Base-by-base conservation (phyloP, 2,888 invertebrate species). In the Trichopoda pennipes region DNA sequence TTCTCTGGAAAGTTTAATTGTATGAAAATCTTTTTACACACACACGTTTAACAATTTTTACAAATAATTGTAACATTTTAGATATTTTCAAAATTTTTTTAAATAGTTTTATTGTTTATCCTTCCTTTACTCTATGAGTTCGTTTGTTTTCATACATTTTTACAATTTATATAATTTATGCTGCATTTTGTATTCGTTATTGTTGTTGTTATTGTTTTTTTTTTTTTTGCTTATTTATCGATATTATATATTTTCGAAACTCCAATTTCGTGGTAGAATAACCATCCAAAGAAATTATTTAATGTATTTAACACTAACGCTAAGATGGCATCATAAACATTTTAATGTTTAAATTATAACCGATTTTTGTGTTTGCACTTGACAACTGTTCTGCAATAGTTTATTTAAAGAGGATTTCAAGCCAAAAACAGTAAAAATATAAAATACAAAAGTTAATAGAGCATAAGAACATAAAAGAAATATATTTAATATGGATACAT, bases 111-210 rank as follows among this genome's bases (percentile, higher is more conserved):
- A 16, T 42, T 16, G 12, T 14, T 1, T n/a, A 3, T 16, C 42
- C 6, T 1, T 12, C 6, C 12, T 44, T 16, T 16, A 2, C 14
- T 1, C 2, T 16, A 14, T 55, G 23, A 68, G 51, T 79, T n/a
- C 51, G n/a, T 51, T 42, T 73, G 63, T 72, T 76, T 80, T 16
- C 58, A 64, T 38, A 64, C 56, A 75, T 81, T 70, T 61, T 81
- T 28, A 63, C 55, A 77, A 49, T 49, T 51, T 70, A 23, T 80
- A 63, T 63, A 68, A 58, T 61, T 81, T 79, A 74, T 63, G 19
- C 56, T 32, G 81, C 81, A 77, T 76, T 58, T 21, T 58, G 49
- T 76, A 23, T 44, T 70, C 44, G 32, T 69, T n/a, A 12, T 38
- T 38, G 38, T 38, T 7, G 35, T 35, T 35, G n/a, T n/a, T n/a